Evolutionary conservation across 2,113 vertebrate species (phyloP).

Genomic region (Myrmecophaga tridactyla): DNA sequence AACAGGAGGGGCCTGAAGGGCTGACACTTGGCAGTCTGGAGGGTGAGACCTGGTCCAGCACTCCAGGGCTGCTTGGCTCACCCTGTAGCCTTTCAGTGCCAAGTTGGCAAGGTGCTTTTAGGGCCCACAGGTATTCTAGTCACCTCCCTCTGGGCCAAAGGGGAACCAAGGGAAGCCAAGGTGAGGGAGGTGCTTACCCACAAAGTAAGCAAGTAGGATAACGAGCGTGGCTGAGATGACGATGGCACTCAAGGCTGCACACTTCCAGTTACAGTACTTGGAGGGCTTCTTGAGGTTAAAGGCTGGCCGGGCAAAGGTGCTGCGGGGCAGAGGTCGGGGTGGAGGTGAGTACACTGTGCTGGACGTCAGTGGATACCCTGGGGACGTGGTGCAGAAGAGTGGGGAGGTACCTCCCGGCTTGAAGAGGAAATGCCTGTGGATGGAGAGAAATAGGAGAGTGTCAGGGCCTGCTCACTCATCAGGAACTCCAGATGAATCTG

Average conservation of each 20-base stretch:
- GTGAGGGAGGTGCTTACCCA: conserved; percentile 89
- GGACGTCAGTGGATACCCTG: conserved; percentile 98
- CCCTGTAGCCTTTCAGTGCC: fast-evolving
- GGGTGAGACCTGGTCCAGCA: not conserved
- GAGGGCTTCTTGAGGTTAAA: conserved; percentile 99
- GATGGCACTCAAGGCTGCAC: conserved; percentile 96
- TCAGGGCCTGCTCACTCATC: not conserved
- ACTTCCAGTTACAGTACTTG: conserved; percentile 99
- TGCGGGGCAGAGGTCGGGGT: conserved; percentile 95
- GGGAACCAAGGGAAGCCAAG: not conserved
- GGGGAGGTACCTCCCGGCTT: conserved; percentile 98
- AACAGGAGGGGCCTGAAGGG: not conserved
- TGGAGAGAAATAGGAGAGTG: conserved; percentile 65
- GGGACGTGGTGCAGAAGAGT: conserved; percentile 96
- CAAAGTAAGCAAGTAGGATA: conserved; percentile 96
- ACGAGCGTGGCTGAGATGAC: conserved; percentile 94
- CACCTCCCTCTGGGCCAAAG: not conserved
- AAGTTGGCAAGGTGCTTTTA: not conserved
- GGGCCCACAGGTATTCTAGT: not conserved
- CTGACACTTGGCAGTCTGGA: not conserved
- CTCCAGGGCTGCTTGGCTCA: not conserved
- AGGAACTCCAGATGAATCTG: conserved; percentile 54
- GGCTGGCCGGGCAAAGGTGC: conserved; percentile 93
- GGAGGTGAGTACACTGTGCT: conserved; percentile 99
- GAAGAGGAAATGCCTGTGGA: conserved; percentile 97